Percentiles rank a stretch among this genome's conserved stretches.
phyloP scores from a whole-genome alignment of 2,888 invertebrate genomes.

The Lasius platythorax region DNA sequence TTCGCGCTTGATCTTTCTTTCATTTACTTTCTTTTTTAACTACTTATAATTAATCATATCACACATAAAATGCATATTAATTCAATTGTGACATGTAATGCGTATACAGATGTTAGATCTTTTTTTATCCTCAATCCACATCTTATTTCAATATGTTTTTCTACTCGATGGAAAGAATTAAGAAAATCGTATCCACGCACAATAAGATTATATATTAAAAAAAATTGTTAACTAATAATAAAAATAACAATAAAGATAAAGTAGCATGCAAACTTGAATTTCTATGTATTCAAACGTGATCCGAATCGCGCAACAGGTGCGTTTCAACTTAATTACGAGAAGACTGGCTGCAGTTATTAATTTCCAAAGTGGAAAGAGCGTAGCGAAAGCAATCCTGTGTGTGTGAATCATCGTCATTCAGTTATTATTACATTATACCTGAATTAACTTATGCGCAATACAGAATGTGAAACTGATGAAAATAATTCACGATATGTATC shows the following conservation, averaged over 20 bases:
- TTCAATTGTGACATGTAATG: neutral
- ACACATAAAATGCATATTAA: neutral
- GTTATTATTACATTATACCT: conserved; percentile 30
- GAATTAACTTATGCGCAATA: conserved; percentile 32
- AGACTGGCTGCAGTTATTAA: neutral
- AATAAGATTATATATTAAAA: neutral
- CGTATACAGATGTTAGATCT: neutral
- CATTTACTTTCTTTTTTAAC: neutral
- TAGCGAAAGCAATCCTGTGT: conserved; percentile 35
- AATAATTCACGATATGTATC: conserved; percentile 39
- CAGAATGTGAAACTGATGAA: conserved; percentile 36
- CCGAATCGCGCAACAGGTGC: neutral
- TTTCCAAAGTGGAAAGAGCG: conserved; percentile 33
- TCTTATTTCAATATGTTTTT: neutral
- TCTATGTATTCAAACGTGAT: conserved; percentile 2
- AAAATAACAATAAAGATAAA: neutral
- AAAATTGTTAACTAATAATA: neutral
- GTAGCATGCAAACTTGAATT: neutral
- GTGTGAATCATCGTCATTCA: conserved; percentile 25
- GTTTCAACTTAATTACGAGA: conserved; percentile 17
- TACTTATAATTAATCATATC: neutral
- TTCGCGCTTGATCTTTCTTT: neutral
- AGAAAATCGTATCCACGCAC: neutral
- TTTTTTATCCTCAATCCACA: neutral
- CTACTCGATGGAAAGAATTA: neutral